phyloP scores from a whole-genome alignment of 2,113 vertebrate genomes.

The Mastomys coucha region DNA sequence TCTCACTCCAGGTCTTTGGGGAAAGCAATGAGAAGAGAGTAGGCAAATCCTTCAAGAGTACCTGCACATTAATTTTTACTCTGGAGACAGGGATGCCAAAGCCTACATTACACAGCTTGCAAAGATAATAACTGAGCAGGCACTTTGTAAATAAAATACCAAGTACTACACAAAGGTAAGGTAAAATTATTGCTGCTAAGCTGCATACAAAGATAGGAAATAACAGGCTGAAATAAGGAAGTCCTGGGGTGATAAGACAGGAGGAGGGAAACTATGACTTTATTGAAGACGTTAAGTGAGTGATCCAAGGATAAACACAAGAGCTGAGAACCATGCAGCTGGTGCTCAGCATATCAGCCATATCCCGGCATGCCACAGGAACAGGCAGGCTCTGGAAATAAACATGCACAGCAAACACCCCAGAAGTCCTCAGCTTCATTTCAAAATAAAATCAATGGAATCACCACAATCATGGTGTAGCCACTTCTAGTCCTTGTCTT shows the following conservation, averaged over 20 bases:
- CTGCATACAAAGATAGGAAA: not conserved
- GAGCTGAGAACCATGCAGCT: not conserved
- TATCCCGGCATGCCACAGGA: not conserved
- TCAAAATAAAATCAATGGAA: not conserved
- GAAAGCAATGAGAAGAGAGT: not conserved
- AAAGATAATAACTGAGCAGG: not conserved
- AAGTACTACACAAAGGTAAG: not conserved
- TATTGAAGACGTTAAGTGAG: not conserved
- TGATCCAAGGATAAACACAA: not conserved
- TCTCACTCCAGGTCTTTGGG: not conserved
- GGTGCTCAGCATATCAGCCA: accelerated
- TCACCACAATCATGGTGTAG: not conserved
- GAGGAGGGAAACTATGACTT: not conserved
- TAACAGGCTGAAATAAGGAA: slow-evolving; percentile 25
- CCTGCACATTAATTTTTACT: not conserved
- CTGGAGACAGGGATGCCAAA: not conserved
- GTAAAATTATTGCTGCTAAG: not conserved
- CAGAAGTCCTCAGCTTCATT: not conserved
- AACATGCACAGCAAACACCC: not conserved
- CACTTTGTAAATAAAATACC: not conserved
- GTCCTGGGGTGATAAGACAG: not conserved
- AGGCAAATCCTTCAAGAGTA: not conserved
- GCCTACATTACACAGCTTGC: not conserved
- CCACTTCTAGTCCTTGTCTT: not conserved
- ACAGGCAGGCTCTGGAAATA: not conserved